These are phyloP conservation scores for Poecilia wingei DNA, from an alignment of 2,797 vertebrate genomes.

Conservation along the genomic window DNA sequence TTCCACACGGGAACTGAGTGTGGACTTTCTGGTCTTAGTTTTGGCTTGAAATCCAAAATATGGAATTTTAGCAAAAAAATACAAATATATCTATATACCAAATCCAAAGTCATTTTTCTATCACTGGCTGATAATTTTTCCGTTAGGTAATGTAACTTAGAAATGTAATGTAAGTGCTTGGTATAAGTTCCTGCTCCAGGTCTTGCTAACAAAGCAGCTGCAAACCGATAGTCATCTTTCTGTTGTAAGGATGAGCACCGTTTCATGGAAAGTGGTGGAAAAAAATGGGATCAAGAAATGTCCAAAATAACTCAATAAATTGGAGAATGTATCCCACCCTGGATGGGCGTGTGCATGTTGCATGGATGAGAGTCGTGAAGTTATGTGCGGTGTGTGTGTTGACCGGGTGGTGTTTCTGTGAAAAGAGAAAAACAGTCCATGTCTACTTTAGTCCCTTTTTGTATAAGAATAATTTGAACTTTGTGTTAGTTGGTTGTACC, in stretches of 20 bases:
- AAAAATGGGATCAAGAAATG: slow-evolving; percentile 51
- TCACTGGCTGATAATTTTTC: slow-evolving; percentile 10
- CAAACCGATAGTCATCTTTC: neutral
- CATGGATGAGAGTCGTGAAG: slow-evolving; percentile 12
- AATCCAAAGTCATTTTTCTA: neutral
- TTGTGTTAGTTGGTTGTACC: slow-evolving; percentile 73
- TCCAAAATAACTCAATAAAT: slow-evolving; percentile 23
- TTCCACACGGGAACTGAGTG: slow-evolving; percentile 28
- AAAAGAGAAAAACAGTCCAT: slow-evolving; percentile 44
- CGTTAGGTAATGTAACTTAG: neutral
- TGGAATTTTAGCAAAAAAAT: neutral
- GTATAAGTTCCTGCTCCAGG: neutral
- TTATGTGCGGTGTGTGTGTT: slow-evolving; percentile 11
- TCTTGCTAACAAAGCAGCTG: neutral
- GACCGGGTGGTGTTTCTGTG: slow-evolving; percentile 4
- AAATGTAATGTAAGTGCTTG: neutral
- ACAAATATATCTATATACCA: neutral
- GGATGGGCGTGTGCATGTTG: slow-evolving; percentile 31
- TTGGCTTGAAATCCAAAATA: neutral
- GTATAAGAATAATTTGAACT: slow-evolving; percentile 68
- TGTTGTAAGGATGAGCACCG: slow-evolving; percentile 37
- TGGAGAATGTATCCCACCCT: slow-evolving; percentile 72
- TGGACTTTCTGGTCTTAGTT: neutral
- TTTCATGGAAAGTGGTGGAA: slow-evolving; percentile 45
- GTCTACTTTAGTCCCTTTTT: slow-evolving; percentile 67